Conservation (phyloP, 1,140 invertebrate species). For the Centruroides sculpturatus region DNA sequence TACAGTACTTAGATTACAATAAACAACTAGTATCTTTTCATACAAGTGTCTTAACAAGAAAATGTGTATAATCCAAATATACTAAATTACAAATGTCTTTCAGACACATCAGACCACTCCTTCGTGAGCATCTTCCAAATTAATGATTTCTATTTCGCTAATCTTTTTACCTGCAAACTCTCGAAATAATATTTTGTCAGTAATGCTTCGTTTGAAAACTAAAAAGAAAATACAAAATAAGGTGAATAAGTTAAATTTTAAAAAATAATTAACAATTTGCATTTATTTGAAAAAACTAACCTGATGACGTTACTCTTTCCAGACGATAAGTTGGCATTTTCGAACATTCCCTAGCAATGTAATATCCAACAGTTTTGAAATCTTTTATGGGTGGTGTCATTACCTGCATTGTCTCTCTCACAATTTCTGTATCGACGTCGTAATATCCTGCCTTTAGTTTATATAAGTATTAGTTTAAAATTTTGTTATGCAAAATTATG, state of each 20-base stretch:
- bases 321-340: slow-evolving; percentile 55
- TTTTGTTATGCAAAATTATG: not conserved
- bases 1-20: too few species aligned
- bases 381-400: slow-evolving; percentile 53
- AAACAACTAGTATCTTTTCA: too few species aligned
- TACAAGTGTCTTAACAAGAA: too few species aligned
- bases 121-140: slow-evolving; percentile 36
- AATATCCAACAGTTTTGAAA: slow-evolving; percentile 44
- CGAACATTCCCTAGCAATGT: slow-evolving; percentile 53
- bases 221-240: not conserved
- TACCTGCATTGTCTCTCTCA: slow-evolving; percentile 60
- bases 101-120: too few species aligned
- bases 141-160: slow-evolving; percentile 53
- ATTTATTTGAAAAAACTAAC: slow-evolving; percentile 24
- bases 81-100: too few species aligned
- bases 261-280: too few species aligned
- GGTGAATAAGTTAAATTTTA: too few species aligned
- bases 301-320: slow-evolving; percentile 41
- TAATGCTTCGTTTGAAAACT: not conserved
- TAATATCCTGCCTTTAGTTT: slow-evolving; percentile 48
- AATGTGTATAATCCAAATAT: too few species aligned
- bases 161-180: slow-evolving; percentile 58
- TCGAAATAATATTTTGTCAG: slow-evolving; percentile 38
- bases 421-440: slow-evolving; percentile 59
- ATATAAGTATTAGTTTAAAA: not conserved